Base-by-base conservation (phyloP, 2,888 invertebrate genomes). In the Drosophila atripex region DNA sequence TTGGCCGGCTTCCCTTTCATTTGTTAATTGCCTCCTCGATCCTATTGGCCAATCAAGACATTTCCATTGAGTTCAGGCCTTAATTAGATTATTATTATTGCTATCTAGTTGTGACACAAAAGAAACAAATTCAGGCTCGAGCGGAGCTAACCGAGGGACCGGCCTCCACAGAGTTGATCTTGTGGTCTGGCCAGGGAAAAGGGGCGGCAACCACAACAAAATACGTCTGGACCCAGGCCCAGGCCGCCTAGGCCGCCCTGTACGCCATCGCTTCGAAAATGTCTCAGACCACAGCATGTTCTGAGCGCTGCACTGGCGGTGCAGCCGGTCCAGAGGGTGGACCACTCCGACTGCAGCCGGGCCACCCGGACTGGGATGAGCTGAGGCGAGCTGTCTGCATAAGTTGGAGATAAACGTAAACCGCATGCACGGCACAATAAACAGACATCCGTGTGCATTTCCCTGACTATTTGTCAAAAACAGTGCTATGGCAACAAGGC, bases 391-490 rank as follows among this genome's bases (percentile, higher is more conserved):
- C 76, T 79, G 86, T 82, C 82, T 85, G 82, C 86, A 80, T 85
- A 83, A 78, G 86, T 86, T 80, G 79, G 77, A 84, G 86, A 84
- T 86, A 84, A 86, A 84, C 82, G 85, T 76, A 86, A 82, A 86
- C 84, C 86, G 78, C 86, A 84, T 79, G 82, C 86, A 84, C 82
- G 86, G 82, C 82, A 84, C 84, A 86, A 86, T 84, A 84, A 84
- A 84, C 84, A 84, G 84, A 85, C 84, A 84, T 84, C 84, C 86
- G 84, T 84, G 86, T 86, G 84, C 86, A 84, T 86, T 84, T 84
- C 86, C 84, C 79, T 84, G 79, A 86, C 84, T 84, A 84, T 84
- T 84, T 84, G 84, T 84, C 84, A 84, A 84, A 84, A 84, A 84
- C 84, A 84, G 80, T 86, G 85, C 82, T 79, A 82, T 82, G 86